Evolutionary conservation across 2,888 invertebrate genomes (phyloP).

Genomic region (Phorcus lineatus): DNA sequence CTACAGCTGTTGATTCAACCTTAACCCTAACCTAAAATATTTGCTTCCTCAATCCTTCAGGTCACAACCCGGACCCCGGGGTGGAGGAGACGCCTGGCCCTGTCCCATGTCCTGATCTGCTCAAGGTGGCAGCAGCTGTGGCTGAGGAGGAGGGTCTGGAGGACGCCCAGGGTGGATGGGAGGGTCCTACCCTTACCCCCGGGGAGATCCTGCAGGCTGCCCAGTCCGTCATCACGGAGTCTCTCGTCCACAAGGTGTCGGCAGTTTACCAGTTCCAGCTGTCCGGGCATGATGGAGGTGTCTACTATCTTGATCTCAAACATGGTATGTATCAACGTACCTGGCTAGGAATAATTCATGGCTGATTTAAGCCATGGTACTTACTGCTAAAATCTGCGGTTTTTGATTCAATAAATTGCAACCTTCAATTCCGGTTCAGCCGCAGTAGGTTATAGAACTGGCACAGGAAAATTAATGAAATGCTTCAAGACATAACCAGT

Average conservation of each 20-base stretch:
- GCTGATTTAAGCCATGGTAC: too few species aligned
- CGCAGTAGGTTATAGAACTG: too few species aligned
- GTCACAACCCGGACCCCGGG: not conserved
- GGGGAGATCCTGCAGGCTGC: slow-evolving; percentile 49
- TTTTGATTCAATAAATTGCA: too few species aligned
- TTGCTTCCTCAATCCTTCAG: too few species aligned
- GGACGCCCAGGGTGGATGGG: not conserved
- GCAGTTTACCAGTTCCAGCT: slow-evolving; percentile 69
- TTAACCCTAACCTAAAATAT: too few species aligned
- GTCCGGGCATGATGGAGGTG: slow-evolving; percentile 59
- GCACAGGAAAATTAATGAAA: too few species aligned
- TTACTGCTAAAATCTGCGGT: too few species aligned
- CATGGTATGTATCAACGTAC: slow-evolving; percentile 56
- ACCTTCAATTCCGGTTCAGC: too few species aligned
- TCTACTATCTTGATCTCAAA: slow-evolving; percentile 71
- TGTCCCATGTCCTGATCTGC: not conserved
- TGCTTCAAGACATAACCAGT: too few species aligned
- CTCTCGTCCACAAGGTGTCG: slow-evolving; percentile 64
- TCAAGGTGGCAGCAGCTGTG: not conserved
- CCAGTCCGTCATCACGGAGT: slow-evolving; percentile 53
- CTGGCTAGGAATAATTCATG: too few species aligned
- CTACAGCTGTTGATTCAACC: too few species aligned
- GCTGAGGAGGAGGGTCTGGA: not conserved
- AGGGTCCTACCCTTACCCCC: slow-evolving; percentile 37
- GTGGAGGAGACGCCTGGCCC: not conserved